Conservation (phyloP, 2,797 vertebrate species). For the Eospalax fontanierii region DNA sequence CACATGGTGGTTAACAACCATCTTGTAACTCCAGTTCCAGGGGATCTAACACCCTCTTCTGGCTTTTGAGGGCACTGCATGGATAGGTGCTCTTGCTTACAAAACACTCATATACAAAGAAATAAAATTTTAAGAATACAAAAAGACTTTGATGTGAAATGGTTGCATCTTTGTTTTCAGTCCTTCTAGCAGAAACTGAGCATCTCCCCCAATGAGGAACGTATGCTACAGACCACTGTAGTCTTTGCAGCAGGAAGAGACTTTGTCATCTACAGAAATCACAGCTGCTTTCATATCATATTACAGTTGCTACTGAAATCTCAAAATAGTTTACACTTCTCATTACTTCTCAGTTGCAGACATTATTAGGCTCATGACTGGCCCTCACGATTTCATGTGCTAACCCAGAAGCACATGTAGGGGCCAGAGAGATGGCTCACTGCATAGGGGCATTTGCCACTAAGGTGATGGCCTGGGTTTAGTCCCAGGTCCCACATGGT, state of each 20-base stretch:
- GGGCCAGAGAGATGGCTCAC: too few relatives aligned
- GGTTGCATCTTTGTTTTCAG: not conserved
- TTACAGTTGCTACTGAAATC: not conserved
- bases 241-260: not conserved
- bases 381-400: not conserved
- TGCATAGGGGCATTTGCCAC: too few relatives aligned
- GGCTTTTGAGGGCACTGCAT: too few relatives aligned
- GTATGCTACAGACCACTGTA: not conserved
- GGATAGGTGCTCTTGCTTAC: too few relatives aligned
- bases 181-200: not conserved
- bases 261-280: slow-evolving; percentile 22
- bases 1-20: too few relatives aligned
- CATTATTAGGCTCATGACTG: not conserved
- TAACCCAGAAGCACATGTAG: not conserved
- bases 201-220: not conserved
- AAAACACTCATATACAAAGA: too few relatives aligned
- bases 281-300: not conserved
- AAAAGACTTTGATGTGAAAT: not conserved
- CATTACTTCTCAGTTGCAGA: not conserved
- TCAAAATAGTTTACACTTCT: not conserved
- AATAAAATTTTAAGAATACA: too few relatives aligned
- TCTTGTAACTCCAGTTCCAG: too few relatives aligned
- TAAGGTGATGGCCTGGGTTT: not conserved
- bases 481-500: too few relatives aligned
- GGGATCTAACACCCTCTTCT: too few relatives aligned